Conservation (phyloP, 2,797 vertebrate genomes). For the Microctenopoma stevenorrisi region DNA sequence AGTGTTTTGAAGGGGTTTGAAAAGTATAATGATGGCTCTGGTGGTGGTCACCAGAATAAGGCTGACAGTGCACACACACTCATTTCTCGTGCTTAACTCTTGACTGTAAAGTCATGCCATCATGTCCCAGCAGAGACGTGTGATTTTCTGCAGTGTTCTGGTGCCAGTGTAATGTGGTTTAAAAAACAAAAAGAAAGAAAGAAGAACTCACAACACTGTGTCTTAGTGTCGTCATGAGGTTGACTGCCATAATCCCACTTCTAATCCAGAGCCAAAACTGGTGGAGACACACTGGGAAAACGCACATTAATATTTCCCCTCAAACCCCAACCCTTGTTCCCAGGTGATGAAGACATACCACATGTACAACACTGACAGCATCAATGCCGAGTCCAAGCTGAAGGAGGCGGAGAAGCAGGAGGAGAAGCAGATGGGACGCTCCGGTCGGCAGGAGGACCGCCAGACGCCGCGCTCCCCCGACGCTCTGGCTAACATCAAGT, state of each 20-base stretch:
- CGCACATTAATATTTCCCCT: neutral
- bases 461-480: constrained; percentile 95
- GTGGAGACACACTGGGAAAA: constrained; percentile 1
- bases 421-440: constrained; percentile 98
- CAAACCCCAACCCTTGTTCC: constrained; percentile 13
- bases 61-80: constrained; percentile 40
- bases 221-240: constrained; percentile 1
- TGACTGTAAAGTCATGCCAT: constrained; percentile 24
- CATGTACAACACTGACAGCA: constrained; percentile 99
- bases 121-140: constrained; percentile 2
- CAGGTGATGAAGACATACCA: constrained; percentile 99
- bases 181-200: neutral
- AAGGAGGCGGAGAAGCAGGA: constrained; percentile 99
- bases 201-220: too few species aligned
- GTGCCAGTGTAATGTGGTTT: neutral
- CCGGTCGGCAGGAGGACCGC: constrained; percentile 91
- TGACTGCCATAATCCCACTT: constrained; percentile 6
- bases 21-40: constrained; percentile 56
- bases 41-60: constrained; percentile 59
- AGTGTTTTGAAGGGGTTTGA: constrained; percentile 35
- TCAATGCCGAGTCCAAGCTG: constrained; percentile 97
- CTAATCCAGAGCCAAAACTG: constrained; percentile 17
- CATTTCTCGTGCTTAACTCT: constrained; percentile 51
- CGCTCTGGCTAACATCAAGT: constrained; percentile 88
- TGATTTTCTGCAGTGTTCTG: constrained; percentile 12